Percentiles rank a stretch among this genome's conserved stretches.
phyloP scores from a whole-genome alignment of 2,888 invertebrate genomes.

The Melinaea menophilus region DNA sequence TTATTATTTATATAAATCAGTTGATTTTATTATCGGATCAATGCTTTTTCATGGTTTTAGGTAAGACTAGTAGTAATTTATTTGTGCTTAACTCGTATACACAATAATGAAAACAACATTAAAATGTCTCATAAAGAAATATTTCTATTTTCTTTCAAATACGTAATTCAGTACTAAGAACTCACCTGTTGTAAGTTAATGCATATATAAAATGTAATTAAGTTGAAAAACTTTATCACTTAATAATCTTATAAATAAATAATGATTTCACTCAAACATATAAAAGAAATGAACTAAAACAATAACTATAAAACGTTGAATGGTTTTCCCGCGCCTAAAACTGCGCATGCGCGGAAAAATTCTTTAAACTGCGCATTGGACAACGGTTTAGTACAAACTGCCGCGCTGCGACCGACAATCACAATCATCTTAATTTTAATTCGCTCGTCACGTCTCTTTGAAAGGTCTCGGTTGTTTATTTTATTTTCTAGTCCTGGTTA shows the following conservation, averaged over 20 bases:
- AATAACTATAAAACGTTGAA: slow-evolving; percentile 39
- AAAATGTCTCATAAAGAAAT: not conserved
- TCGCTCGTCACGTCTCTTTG: slow-evolving; percentile 16
- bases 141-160: not conserved
- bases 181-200: not conserved
- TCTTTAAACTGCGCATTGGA: slow-evolving; percentile 58
- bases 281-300: slow-evolving; percentile 3
- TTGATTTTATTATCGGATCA: too few relatives aligned
- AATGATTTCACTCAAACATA: not conserved
- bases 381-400: slow-evolving; percentile 56
- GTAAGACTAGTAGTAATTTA: too few relatives aligned
- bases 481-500: not conserved
- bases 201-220: not conserved
- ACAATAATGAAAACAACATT: too few relatives aligned
- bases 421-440: slow-evolving; percentile 21
- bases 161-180: not conserved
- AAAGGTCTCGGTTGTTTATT: not conserved
- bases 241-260: not conserved
- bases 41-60: too few relatives aligned
- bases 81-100: too few relatives aligned
- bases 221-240: not conserved
- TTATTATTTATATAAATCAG: too few relatives aligned
- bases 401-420: slow-evolving; percentile 31
- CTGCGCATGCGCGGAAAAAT: slow-evolving; percentile 49
- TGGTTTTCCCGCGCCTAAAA: slow-evolving; percentile 37